Percentiles rank a stretch among this genome's conserved stretches.
Conservation (phyloP, 2,797 vertebrate genomes). For the Gymnopithys bicolor region DNA sequence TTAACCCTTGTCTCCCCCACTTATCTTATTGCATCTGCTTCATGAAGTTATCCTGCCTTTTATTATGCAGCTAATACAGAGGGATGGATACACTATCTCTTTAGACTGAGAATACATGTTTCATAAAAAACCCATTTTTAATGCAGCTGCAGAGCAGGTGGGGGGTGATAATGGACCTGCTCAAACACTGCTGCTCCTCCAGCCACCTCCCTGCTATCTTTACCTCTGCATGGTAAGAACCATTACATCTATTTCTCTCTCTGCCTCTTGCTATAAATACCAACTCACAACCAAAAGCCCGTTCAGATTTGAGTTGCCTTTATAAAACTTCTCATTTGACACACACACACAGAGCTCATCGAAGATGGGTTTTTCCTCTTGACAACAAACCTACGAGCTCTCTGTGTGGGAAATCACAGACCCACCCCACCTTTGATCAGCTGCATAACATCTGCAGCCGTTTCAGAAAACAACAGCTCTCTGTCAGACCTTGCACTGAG, state of each 20-base stretch:
- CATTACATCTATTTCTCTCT: neutral
- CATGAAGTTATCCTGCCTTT: neutral
- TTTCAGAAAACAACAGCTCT: neutral
- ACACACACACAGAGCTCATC: neutral
- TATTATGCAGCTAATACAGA: neutral
- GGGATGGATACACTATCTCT: neutral
- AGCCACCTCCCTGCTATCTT: neutral
- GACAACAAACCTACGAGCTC: neutral
- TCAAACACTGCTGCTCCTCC: neutral
- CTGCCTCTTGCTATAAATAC: neutral
- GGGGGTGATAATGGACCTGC: neutral
- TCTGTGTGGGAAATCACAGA: neutral
- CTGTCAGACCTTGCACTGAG: neutral
- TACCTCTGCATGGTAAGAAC: neutral
- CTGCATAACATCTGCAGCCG: neutral
- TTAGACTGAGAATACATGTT: neutral
- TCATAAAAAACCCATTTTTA: neutral
- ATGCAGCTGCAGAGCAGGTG: neutral
- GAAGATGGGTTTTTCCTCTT: neutral
- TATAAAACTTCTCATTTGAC: neutral
- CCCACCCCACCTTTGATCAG: neutral
- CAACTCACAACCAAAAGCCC: neutral
- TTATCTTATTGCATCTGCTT: neutral
- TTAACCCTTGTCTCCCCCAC: neutral
- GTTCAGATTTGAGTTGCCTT: neutral